Base-by-base conservation (phyloP, 1,140 invertebrate species). In the Laupala kohalensis region DNA sequence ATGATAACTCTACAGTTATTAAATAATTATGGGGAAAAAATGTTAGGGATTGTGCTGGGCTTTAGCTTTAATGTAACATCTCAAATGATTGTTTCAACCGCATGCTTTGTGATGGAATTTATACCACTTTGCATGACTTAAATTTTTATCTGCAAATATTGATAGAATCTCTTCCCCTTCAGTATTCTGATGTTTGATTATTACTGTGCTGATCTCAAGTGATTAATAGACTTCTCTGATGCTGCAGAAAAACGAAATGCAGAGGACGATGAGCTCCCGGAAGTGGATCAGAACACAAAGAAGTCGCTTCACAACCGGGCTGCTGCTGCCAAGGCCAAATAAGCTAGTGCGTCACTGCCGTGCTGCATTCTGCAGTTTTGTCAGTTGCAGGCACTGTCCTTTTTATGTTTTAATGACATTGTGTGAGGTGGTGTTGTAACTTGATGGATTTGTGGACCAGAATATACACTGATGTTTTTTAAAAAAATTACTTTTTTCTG, bases 261-360 rank as follows among this genome's bases (percentile, higher is more conserved):
- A 4, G 85, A 86, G 72, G 88, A 89, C 30, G 87, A 90, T 71
- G 87, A 89, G 72, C 78, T 90, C 19, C 87, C 89, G 3, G 89
- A 91, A 79, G 88, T 87, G 26, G 89, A 90, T 78, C 88, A 90
- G 75, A 86, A 87, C 73, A 86, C 85, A 19, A 85, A 85, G 74
- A 87, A 87, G 72, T 84, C 81, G 74, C 74, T 86, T 23, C 79
- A 83, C 75, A 79, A 78, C 27, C 80, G 83, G 74, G 76, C 78
- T 64, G 24, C 68, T 26, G 53, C 72, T 12, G 74, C 76, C 0
- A 83, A 83, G 76, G 72, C 78, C 69, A 84, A 84, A 79, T 82
- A 79, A 77, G 74, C 37, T 13, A 53, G 19, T 53, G 37, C 9
- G 37, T 53, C 37, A 53, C 37, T 13, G 19, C 23, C 62, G 28